Evolutionary conservation across 2,888 invertebrate species (phyloP).

Genomic region (Teinopalpus imperialis): DNA sequence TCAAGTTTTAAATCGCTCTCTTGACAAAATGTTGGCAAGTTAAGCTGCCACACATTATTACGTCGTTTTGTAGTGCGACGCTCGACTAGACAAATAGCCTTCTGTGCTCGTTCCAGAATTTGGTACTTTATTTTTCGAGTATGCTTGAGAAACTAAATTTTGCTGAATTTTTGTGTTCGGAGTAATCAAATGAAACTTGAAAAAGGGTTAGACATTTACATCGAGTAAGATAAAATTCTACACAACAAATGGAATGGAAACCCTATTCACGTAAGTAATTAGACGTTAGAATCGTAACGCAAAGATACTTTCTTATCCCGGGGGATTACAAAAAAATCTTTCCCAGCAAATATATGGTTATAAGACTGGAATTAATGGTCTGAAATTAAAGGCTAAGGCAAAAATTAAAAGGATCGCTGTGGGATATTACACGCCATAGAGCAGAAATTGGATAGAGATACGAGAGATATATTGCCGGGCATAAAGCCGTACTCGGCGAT

Average conservation of each 20-base stretch:
- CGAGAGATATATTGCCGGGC: constrained; percentile 75
- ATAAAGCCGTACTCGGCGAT: constrained; percentile 74
- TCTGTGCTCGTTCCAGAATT: constrained; percentile 9
- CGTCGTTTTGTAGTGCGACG: constrained; percentile 26
- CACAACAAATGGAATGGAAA: constrained; percentile 2
- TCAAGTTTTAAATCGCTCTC: constrained; percentile 26
- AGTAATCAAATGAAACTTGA: not conserved
- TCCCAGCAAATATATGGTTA: constrained; percentile 35
- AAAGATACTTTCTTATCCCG: constrained; percentile 20
- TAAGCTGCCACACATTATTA: constrained; percentile 34
- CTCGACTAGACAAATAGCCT: constrained; percentile 23
- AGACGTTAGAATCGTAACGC: constrained; percentile 13
- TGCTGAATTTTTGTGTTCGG: not conserved
- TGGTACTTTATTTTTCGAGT: constrained; percentile 14
- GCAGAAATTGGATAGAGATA: constrained; percentile 79
- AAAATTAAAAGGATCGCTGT: constrained; percentile 66
- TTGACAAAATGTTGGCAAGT: constrained; percentile 38
- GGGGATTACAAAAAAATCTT: constrained; percentile 25
- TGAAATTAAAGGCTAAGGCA: constrained; percentile 58
- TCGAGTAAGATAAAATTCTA: constrained; percentile 1
- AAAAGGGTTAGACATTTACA: not conserved
- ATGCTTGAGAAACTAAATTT: constrained; percentile 6
- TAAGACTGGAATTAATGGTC: constrained; percentile 55
- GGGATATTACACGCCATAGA: constrained; percentile 77
- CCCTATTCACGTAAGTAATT: constrained; percentile 16